phyloP scores from a whole-genome alignment of 2,888 invertebrate genomes.

The Agelastica alni region DNA sequence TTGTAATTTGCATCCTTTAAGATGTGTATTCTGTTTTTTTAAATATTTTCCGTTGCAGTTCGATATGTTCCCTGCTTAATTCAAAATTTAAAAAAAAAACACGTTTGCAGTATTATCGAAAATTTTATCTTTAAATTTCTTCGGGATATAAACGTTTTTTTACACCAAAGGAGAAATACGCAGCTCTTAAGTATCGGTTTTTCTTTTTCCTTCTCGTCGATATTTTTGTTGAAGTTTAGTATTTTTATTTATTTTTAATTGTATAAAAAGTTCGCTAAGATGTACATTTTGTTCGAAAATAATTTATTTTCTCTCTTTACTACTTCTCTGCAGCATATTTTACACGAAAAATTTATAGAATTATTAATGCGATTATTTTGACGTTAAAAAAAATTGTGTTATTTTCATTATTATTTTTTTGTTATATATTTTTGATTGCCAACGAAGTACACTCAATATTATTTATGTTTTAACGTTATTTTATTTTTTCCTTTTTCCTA shows the following conservation, averaged over 20 bases:
- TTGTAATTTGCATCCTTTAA: no score
- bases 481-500: background rate
- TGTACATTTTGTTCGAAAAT: constrained; percentile 34
- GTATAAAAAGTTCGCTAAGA: constrained; percentile 24
- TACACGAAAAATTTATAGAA: no score
- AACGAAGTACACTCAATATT: background rate
- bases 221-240: constrained; percentile 17
- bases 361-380: no score
- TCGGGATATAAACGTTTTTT: background rate
- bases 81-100: no score
- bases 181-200: constrained; percentile 24
- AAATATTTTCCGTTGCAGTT: no score
- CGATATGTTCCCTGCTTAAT: no score
- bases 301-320: constrained; percentile 22
- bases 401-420: background rate
- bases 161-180: background rate
- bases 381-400: background rate
- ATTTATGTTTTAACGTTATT: background rate
- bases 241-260: constrained; percentile 32
- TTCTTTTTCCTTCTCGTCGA: no score
- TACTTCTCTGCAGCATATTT: background rate
- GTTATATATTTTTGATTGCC: background rate
- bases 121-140: no score
- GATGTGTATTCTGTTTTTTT: no score
- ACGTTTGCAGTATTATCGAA: no score